Evolutionary conservation across 2,797 vertebrate genomes (phyloP).

Genomic region (Tragelaphus oryx): DNA sequence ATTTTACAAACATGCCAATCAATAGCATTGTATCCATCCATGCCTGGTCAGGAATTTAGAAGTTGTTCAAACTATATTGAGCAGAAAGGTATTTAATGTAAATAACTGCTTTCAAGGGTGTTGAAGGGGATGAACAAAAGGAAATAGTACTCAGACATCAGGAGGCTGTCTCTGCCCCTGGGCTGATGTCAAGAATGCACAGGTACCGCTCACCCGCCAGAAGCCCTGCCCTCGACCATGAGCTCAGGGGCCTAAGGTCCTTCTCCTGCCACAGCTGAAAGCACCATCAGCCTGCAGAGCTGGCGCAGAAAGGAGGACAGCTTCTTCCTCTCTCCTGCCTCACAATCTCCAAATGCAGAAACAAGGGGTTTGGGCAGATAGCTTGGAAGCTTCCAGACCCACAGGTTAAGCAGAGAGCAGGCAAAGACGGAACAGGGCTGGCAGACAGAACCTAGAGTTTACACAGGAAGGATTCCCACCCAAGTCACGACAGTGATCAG

Average conservation of each 20-base stretch:
- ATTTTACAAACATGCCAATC: background rate
- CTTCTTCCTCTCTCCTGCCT: background rate
- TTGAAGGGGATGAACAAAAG: background rate
- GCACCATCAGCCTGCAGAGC: background rate
- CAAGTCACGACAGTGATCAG: too few species aligned
- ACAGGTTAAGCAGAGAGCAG: background rate
- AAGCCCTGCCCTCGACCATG: background rate
- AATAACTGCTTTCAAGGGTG: background rate
- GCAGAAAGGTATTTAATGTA: background rate
- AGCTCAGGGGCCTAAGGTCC: background rate
- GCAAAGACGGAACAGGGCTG: background rate
- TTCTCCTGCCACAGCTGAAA: background rate
- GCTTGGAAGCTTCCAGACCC: background rate
- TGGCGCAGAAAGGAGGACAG: background rate
- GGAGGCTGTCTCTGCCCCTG: background rate
- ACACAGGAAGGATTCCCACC: background rate
- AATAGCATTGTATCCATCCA: too few species aligned
- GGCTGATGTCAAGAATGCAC: background rate
- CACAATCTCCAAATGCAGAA: background rate
- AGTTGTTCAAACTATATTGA: background rate
- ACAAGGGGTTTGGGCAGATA: background rate
- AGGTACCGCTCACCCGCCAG: fast-evolving
- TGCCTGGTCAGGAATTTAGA: background rate
- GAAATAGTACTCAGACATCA: background rate
- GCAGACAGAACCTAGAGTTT: background rate